A percentile compares a stretch with the other conserved stretches of the same genome.
Conservation (phyloP, 2,797 vertebrate genomes). For the Zenarchopterus dispar region DNA sequence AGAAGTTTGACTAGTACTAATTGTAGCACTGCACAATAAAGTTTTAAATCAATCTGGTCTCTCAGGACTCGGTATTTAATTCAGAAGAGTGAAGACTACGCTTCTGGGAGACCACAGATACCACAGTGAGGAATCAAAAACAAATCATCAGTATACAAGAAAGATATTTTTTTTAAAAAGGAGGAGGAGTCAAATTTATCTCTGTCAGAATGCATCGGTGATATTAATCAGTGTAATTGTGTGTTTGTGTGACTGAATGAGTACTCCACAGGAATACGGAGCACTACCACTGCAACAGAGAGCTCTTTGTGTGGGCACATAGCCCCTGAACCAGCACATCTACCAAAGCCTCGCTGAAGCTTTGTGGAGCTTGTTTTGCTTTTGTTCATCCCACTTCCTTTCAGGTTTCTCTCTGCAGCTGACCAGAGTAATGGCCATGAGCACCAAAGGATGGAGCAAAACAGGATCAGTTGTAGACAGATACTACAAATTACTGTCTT, state of each 20-base stretch:
- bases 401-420: slow-evolving; percentile 69
- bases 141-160: background rate
- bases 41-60: too few species aligned
- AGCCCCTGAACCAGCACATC: slow-evolving; percentile 56
- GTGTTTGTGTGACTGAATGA: slow-evolving; percentile 40
- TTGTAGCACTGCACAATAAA: too few species aligned
- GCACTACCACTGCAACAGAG: slow-evolving; percentile 67
- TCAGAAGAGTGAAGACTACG: too few species aligned
- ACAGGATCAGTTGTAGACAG: slow-evolving; percentile 18
- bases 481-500: slow-evolving; percentile 10
- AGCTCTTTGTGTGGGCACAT: slow-evolving; percentile 70
- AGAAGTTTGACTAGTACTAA: too few species aligned
- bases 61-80: too few species aligned
- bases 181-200: slow-evolving; percentile 17
- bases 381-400: slow-evolving; percentile 73
- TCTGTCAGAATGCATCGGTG: slow-evolving; percentile 14
- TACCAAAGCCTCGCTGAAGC: slow-evolving; percentile 39
- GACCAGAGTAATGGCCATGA: slow-evolving; percentile 42
- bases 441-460: slow-evolving; percentile 18
- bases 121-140: background rate
- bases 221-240: slow-evolving; percentile 27
- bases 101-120: background rate
- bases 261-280: slow-evolving; percentile 79
- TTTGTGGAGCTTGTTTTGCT: slow-evolving; percentile 62
- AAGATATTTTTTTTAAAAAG: too few species aligned